Evolutionary conservation across 2,797 vertebrate genomes (phyloP), one percentile per base, ranked within the genome.

Genomic region (Anabas testudineus): DNA sequence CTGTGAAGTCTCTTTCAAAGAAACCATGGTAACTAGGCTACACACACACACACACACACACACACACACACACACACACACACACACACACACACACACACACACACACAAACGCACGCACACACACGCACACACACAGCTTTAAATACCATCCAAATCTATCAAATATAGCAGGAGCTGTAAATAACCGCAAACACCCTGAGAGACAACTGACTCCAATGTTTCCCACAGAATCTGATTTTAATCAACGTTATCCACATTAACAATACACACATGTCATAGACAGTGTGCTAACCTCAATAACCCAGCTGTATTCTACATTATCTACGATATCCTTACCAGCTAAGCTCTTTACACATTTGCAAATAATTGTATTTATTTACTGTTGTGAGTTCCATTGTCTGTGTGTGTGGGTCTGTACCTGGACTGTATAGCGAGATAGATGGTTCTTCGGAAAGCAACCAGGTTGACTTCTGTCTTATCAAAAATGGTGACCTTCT

Each of bases 351-450:
- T n/a, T n/a, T n/a, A n/a, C n/a, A n/a, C n/a, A n/a, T n/a, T n/a
- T n/a, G n/a, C n/a, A n/a, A n/a, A n/a, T n/a, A n/a, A n/a, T n/a
- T n/a, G n/a, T n/a, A n/a, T n/a, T n/a, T n/a, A n/a, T n/a, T n/a
- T n/a, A n/a, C n/a, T n/a, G n/a, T n/a, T n/a, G n/a, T n/a, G n/a
- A n/a, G n/a, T n/a, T n/a, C n/a, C 26, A 28, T 28, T 28, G 28
- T 28, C 26, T 28, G 28, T 43, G 47, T 16, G 41, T 63, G 67
- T 26, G 55, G 34, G 52, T 32, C 43, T 51, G 87, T 94, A 99
- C 97, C 97, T 99, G 87, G 97, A 99, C 67, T 99, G 98, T 80
- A 99, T 99, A 76, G 97, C 97, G 26, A 99, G 97, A 92, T 99
- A 99, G 91, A 99, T 99, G 69, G 97, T 98, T 85, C 98, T 95